Conservation (phyloP, 2,888 invertebrate species). For the Apamea crenata region DNA sequence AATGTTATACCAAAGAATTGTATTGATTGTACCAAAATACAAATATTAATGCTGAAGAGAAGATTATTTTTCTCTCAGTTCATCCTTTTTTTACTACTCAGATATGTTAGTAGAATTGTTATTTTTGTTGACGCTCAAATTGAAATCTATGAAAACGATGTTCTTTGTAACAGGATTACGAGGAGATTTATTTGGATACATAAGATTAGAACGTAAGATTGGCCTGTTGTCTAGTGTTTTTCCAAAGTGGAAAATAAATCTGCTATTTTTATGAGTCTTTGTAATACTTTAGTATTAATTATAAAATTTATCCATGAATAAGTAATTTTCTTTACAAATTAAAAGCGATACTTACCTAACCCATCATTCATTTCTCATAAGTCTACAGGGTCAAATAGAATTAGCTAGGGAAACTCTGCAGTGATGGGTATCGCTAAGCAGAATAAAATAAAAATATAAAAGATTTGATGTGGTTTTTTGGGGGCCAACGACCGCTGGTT, state of each 20-base stretch:
- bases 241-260: constrained; percentile 27
- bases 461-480: no score
- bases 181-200: constrained; percentile 12
- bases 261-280: constrained; percentile 37
- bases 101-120: not conserved
- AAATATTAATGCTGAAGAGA: not conserved
- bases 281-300: constrained; percentile 27
- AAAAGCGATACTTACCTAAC: not conserved
- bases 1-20: constrained; percentile 61
- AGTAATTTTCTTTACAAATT: constrained; percentile 3
- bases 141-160: not conserved
- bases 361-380: constrained; percentile 10
- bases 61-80: constrained; percentile 7
- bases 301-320: constrained; percentile 12
- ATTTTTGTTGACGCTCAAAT: constrained; percentile 26
- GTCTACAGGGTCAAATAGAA: not conserved
- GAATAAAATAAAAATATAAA: no score
- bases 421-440: not conserved
- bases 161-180: constrained; percentile 17
- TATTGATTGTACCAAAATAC: constrained; percentile 17
- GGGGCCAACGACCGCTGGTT: no score
- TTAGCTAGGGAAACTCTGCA: not conserved
- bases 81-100: not conserved
- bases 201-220: constrained; percentile 8
- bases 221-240: constrained; percentile 25